Evolutionary conservation across 1,140 invertebrate genomes (phyloP), one percentile per base, ranked within the genome.

Genomic region (Drosophila yakuba): DNA sequence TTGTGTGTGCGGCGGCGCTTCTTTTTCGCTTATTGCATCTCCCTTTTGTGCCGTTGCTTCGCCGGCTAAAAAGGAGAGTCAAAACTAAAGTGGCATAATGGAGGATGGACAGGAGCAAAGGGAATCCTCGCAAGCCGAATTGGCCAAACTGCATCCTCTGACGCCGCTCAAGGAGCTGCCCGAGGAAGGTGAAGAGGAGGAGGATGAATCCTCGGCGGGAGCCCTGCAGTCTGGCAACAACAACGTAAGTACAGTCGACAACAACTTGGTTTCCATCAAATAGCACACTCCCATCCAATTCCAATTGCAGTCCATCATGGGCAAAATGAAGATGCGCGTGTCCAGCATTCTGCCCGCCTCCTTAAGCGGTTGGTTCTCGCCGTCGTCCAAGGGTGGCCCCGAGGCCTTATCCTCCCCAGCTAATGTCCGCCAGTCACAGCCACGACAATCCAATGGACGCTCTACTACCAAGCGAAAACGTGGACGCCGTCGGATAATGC

Each of bases 341-440:
- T 80, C 88, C 3, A 91, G 77, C 57, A 92, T 92, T 44, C 35
- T 92, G 12, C 77, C 91, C 17, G 64, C 66, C 25, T 78, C 82
- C 14, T 12, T 92, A 0, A 73, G 72, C 54, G 89, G 79, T 59
- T 92, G 91, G 91, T 92, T 92, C 55, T 89, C 89, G 51, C 85
- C 91, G 20, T 63, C 76, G 8, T 50, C 73, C 10, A 77, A 68
- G 14, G 12, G 36, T 3, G 38, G 32, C 4, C 11, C n/a, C 5
- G 28, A 59, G 7, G 15, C 52, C 23, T 32, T 17, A 35, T 35
- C 48, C n/a, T 35, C 48, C 28, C 11, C 48, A 28, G 48, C 48
- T 15, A 51, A 35, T 51, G 28, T 51, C 28, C 48, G 28, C 48
- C 62, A 68, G 17, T 60, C 20, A 23, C 36, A 63, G n/a, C 44